Evolutionary conservation across 2,888 invertebrate species (phyloP).

Genomic region (Erynnis tages): DNA sequence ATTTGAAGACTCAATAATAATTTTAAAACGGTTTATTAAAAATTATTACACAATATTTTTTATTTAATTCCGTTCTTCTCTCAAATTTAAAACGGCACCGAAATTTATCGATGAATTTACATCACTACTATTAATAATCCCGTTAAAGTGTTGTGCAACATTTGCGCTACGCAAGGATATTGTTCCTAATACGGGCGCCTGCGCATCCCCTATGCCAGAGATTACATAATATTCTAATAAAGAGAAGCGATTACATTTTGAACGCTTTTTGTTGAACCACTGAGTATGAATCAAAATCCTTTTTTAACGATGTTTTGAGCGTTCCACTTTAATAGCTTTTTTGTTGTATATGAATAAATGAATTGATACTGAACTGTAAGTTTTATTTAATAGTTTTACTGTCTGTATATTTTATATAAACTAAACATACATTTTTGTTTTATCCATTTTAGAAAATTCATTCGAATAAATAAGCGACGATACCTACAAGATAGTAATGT

Average conservation of each 20-base stretch:
- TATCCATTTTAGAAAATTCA: no score
- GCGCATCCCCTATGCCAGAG: slow-evolving; percentile 56
- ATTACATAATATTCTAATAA: slow-evolving; percentile 68
- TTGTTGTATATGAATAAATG: not conserved
- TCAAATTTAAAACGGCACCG: no score
- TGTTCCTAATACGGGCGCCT: slow-evolving; percentile 52
- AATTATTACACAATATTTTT: no score
- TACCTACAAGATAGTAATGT: no score
- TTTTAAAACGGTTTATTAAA: no score
- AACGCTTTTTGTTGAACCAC: slow-evolving; percentile 45
- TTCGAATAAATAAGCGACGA: no score
- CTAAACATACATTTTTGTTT: no score
- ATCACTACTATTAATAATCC: slow-evolving; percentile 53
- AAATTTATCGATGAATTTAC: slow-evolving; percentile 24
- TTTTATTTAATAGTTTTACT: no score
- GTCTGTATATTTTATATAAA: no score
- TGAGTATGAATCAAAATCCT: slow-evolving; percentile 55
- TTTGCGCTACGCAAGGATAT: slow-evolving; percentile 46
- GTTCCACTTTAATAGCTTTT: slow-evolving; percentile 23
- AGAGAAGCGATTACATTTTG: slow-evolving; percentile 62
- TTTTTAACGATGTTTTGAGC: slow-evolving; percentile 50
- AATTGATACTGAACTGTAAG: no score
- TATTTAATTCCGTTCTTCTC: no score
- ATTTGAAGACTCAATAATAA: no score
- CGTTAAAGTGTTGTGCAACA: slow-evolving; percentile 68